Percentiles rank a stretch among this genome's conserved stretches.
Conservation (phyloP, 2,888 invertebrate genomes). For the Volucella inanis region DNA sequence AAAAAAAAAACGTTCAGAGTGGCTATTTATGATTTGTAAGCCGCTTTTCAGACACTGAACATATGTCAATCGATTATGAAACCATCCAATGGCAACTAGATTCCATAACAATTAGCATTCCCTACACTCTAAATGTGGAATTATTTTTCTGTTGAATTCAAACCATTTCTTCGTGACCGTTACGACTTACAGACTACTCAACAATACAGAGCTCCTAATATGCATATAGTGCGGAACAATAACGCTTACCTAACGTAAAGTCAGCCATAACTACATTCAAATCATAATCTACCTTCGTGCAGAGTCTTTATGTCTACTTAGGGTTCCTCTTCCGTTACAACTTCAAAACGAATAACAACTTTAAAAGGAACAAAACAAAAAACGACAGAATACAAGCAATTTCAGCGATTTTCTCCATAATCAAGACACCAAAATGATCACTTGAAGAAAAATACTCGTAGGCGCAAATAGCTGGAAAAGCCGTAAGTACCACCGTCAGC, state of each 20-base stretch:
- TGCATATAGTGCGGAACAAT: background rate
- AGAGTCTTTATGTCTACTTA: constrained; percentile 35
- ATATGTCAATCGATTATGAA: no score
- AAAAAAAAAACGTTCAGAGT: no score
- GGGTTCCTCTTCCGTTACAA: constrained; percentile 41
- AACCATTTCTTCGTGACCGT: constrained; percentile 8
- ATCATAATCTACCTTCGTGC: constrained; percentile 27
- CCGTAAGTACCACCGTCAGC: constrained; percentile 1
- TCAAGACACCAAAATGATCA: constrained; percentile 51
- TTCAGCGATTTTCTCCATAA: constrained; percentile 23
- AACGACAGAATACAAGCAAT: constrained; percentile 8
- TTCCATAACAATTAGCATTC: no score
- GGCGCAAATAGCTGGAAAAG: constrained; percentile 13
- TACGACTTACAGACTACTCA: constrained; percentile 18
- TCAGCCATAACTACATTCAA: constrained; percentile 25
- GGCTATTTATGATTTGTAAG: no score
- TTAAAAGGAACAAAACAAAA: constrained; percentile 7
- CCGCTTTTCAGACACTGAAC: no score
- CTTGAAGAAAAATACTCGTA: constrained; percentile 18
- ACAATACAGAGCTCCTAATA: background rate
- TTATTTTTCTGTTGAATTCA: no score
- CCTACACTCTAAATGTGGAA: no score
- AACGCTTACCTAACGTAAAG: constrained; percentile 19
- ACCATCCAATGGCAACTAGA: no score
- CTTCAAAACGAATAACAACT: background rate